Conservation (phyloP, 2,797 vertebrate species). For the Sebastes iracundus region DNA sequence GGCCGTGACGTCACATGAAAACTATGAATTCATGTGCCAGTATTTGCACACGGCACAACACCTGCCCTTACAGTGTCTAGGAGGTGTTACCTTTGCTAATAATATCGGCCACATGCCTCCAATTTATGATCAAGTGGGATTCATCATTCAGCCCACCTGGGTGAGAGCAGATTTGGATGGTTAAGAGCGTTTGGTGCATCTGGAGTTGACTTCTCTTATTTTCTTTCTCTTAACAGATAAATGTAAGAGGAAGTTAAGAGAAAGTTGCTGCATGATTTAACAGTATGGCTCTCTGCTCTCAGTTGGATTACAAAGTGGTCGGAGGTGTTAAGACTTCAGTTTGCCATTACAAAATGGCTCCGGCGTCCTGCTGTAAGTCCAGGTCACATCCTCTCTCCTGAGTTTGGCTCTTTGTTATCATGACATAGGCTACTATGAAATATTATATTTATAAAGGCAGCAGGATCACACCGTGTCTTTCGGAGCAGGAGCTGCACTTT, state of each 20-base stretch:
- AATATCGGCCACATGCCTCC: too few relatives aligned
- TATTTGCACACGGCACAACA: too few relatives aligned
- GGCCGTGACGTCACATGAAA: too few relatives aligned
- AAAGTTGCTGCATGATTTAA: not conserved
- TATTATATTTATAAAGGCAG: constrained; percentile 2
- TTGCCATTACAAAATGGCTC: not conserved
- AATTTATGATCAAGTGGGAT: too few relatives aligned
- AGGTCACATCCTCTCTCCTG: not conserved
- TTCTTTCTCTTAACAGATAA: too few relatives aligned
- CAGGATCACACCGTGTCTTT: not conserved
- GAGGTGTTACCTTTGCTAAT: too few relatives aligned
- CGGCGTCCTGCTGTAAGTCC: not conserved
- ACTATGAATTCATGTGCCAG: not conserved
- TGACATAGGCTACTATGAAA: not conserved
- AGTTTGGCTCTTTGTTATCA: not conserved
- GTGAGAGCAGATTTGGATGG: too few relatives aligned
- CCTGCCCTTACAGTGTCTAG: too few relatives aligned
- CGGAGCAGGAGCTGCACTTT: not conserved
- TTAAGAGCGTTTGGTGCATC: too few relatives aligned
- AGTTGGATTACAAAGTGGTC: not conserved
- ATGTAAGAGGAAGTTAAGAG: not conserved
- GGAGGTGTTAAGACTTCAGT: not conserved
- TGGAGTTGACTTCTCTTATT: too few relatives aligned
- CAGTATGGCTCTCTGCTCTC: not conserved
- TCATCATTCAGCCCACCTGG: too few relatives aligned